A percentile compares a stretch with the other conserved stretches of the same genome.
phyloP scores from a whole-genome alignment of 1,140 invertebrate species.

The Penaeus vannamei region DNA sequence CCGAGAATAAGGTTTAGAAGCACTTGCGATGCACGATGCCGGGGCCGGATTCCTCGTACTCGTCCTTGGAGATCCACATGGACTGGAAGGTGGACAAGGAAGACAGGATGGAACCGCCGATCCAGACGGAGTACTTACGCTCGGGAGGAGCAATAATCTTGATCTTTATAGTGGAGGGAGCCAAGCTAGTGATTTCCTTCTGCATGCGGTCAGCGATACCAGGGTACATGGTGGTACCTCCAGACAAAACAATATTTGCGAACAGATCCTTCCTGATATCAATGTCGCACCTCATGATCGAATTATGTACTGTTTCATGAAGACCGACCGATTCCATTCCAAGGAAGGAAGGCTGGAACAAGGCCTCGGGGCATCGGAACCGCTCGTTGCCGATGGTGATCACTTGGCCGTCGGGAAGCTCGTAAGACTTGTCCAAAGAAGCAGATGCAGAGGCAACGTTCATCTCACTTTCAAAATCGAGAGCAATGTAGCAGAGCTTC shows the following conservation, averaged over 20 bases:
- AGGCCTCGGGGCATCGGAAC: constrained; percentile 85
- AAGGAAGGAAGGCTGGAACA: constrained; percentile 84
- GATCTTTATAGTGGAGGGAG: constrained; percentile 77
- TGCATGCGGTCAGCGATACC: constrained; percentile 77
- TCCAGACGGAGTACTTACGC: constrained; percentile 77
- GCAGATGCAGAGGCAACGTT: constrained; percentile 45
- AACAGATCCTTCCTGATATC: no score
- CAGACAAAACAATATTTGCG: constrained; percentile 73
- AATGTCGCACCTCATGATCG: constrained; percentile 76
- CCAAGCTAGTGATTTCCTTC: constrained; percentile 76
- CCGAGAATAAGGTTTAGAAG: constrained; percentile 14
- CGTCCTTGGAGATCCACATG: constrained; percentile 78
- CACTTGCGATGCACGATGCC: constrained; percentile 69
- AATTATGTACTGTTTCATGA: constrained; percentile 84
- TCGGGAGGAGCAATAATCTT: constrained; percentile 72
- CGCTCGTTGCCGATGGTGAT: constrained; percentile 18
- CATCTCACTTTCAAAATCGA: constrained; percentile 65
- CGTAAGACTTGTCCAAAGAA: constrained; percentile 27
- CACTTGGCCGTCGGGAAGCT: constrained; percentile 18
- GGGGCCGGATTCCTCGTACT: constrained; percentile 49
- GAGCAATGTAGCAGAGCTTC: constrained; percentile 90
- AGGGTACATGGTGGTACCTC: constrained; percentile 78
- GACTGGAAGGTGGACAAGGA: constrained; percentile 79
- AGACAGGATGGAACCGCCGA: constrained; percentile 77
- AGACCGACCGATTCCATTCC: constrained; percentile 88